Conservation (phyloP, 1,140 invertebrate species). For the Planococcus citri region DNA sequence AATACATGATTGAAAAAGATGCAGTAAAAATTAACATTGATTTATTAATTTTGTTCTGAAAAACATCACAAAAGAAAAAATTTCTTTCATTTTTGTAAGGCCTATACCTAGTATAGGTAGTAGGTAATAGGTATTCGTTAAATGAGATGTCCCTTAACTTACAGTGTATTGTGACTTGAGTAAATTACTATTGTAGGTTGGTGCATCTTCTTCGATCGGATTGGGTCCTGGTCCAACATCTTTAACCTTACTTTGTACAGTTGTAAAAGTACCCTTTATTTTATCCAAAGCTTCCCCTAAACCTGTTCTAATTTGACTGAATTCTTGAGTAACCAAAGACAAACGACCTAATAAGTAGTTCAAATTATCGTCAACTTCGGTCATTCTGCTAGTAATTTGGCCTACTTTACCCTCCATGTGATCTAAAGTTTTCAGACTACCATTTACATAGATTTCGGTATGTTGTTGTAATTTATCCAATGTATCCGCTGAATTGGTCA, state of each 20-base stretch:
- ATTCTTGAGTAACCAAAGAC: slow-evolving; percentile 70
- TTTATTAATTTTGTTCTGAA: too few relatives aligned
- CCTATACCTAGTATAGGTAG: too few relatives aligned
- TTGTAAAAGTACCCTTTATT: slow-evolving; percentile 51
- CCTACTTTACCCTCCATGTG: slow-evolving; percentile 66
- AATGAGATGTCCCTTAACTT: background rate
- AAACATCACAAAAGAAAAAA: too few relatives aligned
- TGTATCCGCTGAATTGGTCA: slow-evolving; percentile 57
- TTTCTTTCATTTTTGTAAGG: too few relatives aligned
- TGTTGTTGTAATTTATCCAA: slow-evolving; percentile 63
- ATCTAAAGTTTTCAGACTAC: slow-evolving; percentile 64
- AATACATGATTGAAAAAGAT: too few relatives aligned
- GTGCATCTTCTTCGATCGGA: slow-evolving; percentile 28
- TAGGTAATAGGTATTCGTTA: too few relatives aligned
- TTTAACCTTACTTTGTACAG: slow-evolving; percentile 33
- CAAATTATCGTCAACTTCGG: slow-evolving; percentile 68
- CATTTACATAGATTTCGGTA: slow-evolving; percentile 67
- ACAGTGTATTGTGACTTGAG: background rate
- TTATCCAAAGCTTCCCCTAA: slow-evolving; percentile 56
- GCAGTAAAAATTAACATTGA: too few relatives aligned
- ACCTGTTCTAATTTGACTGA: slow-evolving; percentile 66
- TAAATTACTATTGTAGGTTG: background rate
- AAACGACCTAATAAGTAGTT: slow-evolving; percentile 71
- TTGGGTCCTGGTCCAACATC: slow-evolving; percentile 29
- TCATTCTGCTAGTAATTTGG: slow-evolving; percentile 62